phyloP scores from a whole-genome alignment of 1,140 invertebrate genomes.

The Pachyrhynchus sulphureomaculatus region DNA sequence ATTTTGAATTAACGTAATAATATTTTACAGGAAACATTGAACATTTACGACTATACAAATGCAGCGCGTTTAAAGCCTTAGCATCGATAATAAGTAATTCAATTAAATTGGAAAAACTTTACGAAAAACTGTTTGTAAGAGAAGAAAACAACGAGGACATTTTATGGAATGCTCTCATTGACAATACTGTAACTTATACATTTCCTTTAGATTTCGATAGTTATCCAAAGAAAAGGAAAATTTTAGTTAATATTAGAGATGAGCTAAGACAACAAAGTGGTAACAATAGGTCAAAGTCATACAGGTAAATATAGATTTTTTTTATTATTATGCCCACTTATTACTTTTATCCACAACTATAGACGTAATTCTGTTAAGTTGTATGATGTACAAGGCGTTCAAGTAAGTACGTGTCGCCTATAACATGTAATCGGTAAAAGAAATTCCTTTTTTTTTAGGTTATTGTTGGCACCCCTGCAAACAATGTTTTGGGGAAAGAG shows the following conservation, averaged over 20 bases:
- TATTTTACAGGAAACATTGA: constrained; percentile 20
- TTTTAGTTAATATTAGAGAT: constrained; percentile 53
- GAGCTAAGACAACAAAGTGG: constrained; percentile 13
- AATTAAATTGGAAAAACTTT: constrained; percentile 43
- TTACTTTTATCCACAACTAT: no score
- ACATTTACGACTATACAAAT: constrained; percentile 33
- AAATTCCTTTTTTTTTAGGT: no score
- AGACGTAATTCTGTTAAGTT: no score
- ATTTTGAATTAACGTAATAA: no score
- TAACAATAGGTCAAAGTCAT: constrained; percentile 9
- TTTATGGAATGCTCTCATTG: constrained; percentile 55
- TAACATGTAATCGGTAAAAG: no score
- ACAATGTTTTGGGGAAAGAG: no score
- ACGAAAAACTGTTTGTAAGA: constrained; percentile 45
- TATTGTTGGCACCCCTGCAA: no score
- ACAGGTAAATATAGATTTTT: constrained; percentile 8
- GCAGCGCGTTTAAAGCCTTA: constrained; percentile 38
- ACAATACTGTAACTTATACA: constrained; percentile 48
- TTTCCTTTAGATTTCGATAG: constrained; percentile 52
- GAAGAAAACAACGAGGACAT: constrained; percentile 47
- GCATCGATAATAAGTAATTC: constrained; percentile 37
- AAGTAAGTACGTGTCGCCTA: no score
- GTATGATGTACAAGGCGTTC: no score
- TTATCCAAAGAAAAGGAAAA: constrained; percentile 51
- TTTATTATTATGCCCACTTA: no score